Conservation (phyloP, 1,140 invertebrate species). For the Mactra quadrangularis region DNA sequence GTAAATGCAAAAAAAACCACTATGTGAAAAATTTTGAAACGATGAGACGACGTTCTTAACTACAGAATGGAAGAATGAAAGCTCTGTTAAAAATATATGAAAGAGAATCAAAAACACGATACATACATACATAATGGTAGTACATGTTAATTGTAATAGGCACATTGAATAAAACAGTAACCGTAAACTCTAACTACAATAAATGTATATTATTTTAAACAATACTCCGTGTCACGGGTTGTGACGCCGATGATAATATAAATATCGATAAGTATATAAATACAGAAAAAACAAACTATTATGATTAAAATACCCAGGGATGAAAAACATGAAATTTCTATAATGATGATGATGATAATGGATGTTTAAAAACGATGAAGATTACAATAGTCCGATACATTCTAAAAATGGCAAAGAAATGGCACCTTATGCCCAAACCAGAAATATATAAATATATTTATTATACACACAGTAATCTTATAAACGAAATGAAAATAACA, state of each 20-base stretch:
- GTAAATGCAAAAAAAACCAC: no score
- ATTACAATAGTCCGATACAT: slow-evolving; percentile 14
- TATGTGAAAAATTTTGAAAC: no score
- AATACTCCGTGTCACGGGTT: not conserved
- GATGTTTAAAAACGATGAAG: slow-evolving; percentile 5
- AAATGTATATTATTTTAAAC: slow-evolving; percentile 13
- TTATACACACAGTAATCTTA: not conserved
- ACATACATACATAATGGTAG: not conserved
- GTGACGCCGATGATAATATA: not conserved
- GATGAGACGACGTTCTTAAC: no score
- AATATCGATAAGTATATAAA: slow-evolving; percentile 36
- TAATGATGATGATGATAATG: not conserved
- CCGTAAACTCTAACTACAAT: not conserved
- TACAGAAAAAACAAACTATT: not conserved
- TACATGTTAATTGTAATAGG: not conserved
- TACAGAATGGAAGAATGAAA: no score
- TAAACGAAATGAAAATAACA: not conserved
- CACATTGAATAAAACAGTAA: slow-evolving; percentile 17
- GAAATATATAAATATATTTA: slow-evolving; percentile 1
- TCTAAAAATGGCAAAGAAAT: slow-evolving; percentile 40
- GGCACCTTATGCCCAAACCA: slow-evolving; percentile 37
- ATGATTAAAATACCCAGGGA: slow-evolving; percentile 44
- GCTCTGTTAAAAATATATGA: no score
- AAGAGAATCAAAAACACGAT: no score
- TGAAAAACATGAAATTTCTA: no score